phyloP scores from a whole-genome alignment of 2,797 vertebrate species.

The Pipistrellus kuhlii region DNA sequence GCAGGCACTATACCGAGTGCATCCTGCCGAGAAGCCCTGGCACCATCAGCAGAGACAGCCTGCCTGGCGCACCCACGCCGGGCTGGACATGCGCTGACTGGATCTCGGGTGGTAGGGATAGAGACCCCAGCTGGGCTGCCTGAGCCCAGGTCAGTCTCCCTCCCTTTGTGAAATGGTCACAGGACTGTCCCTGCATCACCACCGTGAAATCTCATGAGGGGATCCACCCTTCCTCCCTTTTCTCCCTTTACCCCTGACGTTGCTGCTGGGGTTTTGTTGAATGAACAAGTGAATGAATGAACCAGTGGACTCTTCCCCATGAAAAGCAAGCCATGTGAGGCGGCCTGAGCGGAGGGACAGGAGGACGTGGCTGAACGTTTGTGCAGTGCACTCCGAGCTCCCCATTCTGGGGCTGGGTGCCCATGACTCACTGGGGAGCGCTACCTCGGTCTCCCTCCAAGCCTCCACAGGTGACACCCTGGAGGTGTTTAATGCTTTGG shows the following conservation, averaged over 20 bases:
- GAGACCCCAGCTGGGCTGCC: background rate
- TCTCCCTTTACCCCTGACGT: background rate
- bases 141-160: background rate
- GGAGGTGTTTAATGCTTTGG: constrained; percentile 90
- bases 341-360: background rate
- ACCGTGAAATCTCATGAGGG: background rate
- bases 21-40: background rate
- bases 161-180: background rate
- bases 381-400: background rate
- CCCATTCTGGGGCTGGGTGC: background rate
- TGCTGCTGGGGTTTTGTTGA: background rate
- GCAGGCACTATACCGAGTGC: background rate
- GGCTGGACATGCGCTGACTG: background rate
- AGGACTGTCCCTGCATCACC: background rate
- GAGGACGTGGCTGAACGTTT: background rate
- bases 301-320: background rate
- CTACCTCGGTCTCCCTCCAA: constrained; percentile 77
- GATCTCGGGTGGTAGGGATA: background rate
- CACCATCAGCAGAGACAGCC: background rate
- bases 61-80: background rate
- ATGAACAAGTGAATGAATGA: background rate
- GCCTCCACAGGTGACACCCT: constrained; percentile 94
- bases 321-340: background rate
- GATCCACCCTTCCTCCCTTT: background rate
- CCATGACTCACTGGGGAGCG: background rate